phyloP scores from a whole-genome alignment of 2,113 vertebrate species.

The Kobus ellipsiprymnus region DNA sequence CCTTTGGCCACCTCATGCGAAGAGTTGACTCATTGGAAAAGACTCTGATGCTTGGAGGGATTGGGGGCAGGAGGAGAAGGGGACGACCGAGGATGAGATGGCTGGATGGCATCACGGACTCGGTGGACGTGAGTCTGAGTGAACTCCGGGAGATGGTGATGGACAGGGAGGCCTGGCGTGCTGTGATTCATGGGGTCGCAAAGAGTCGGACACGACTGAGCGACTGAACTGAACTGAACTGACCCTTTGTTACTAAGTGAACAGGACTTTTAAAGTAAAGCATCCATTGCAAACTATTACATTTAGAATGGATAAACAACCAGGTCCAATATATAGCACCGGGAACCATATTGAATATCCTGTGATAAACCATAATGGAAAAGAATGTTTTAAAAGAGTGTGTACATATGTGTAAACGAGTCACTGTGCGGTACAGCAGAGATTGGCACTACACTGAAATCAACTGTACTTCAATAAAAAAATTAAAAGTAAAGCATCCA shows the following conservation, averaged over 20 bases:
- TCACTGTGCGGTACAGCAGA: not conserved
- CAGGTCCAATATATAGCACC: not conserved
- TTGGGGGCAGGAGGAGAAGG: no score
- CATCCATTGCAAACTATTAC: not conserved
- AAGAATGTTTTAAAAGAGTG: not conserved
- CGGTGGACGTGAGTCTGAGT: no score
- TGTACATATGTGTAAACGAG: not conserved
- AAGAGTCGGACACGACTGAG: accelerated
- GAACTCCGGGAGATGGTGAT: no score
- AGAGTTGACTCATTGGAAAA: no score
- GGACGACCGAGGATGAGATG: no score
- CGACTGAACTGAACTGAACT: not conserved
- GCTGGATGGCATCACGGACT: no score
- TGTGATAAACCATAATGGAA: not conserved
- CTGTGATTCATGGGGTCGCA: no score
- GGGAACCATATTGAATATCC: not conserved
- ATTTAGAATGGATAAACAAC: not conserved
- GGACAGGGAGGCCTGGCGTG: no score
- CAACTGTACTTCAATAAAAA: not conserved
- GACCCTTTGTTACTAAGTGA: not conserved
- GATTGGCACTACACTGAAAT: not conserved
- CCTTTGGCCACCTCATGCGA: no score
- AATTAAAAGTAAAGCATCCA: not conserved
- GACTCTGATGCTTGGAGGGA: no score
- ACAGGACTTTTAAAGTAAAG: not conserved